These are phyloP conservation scores for Nephotettix cincticeps DNA, from an alignment of 1,140 invertebrate species.

Conservation along the genomic window DNA sequence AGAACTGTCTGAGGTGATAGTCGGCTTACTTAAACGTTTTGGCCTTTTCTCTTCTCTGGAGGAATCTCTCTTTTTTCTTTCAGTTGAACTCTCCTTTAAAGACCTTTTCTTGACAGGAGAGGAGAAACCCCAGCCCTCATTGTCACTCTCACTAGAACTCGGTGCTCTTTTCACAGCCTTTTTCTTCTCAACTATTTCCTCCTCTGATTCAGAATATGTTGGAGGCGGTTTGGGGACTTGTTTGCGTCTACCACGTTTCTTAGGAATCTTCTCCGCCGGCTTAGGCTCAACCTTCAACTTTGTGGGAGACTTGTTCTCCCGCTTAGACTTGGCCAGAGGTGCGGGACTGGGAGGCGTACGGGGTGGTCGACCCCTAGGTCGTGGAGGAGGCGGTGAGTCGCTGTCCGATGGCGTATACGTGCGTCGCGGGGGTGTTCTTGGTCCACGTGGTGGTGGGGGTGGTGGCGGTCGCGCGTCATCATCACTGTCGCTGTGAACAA, in stretches of 20 bases:
- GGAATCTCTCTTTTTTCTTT: constrained; percentile 29
- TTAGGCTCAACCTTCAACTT: background rate
- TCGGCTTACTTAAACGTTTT: background rate
- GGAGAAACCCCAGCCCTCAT: constrained; percentile 21
- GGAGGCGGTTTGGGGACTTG: constrained; percentile 28
- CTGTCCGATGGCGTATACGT: constrained; percentile 19
- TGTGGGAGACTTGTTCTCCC: background rate
- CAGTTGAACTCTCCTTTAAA: constrained; percentile 30
- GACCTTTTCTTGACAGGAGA: constrained; percentile 27
- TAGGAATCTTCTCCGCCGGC: constrained; percentile 18
- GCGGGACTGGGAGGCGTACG: constrained; percentile 11
- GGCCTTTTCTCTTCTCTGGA: constrained; percentile 28
- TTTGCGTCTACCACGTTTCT: constrained; percentile 33
- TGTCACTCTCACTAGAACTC: constrained; percentile 29
- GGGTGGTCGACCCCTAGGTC: background rate
- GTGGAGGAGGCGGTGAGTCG: constrained; percentile 10
- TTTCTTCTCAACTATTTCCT: constrained; percentile 34
- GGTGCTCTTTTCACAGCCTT: constrained; percentile 25
- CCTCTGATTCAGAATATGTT: constrained; percentile 37
- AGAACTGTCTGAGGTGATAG: constrained; percentile 31
- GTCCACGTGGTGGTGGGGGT: constrained; percentile 2
- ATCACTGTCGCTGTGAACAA: constrained; percentile 24
- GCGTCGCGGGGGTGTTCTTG: background rate
- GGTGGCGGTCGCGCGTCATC: background rate
- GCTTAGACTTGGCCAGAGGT: background rate